Evolutionary conservation across 2,113 vertebrate species (phyloP).

Genomic region (Ardeotis arabs): DNA sequence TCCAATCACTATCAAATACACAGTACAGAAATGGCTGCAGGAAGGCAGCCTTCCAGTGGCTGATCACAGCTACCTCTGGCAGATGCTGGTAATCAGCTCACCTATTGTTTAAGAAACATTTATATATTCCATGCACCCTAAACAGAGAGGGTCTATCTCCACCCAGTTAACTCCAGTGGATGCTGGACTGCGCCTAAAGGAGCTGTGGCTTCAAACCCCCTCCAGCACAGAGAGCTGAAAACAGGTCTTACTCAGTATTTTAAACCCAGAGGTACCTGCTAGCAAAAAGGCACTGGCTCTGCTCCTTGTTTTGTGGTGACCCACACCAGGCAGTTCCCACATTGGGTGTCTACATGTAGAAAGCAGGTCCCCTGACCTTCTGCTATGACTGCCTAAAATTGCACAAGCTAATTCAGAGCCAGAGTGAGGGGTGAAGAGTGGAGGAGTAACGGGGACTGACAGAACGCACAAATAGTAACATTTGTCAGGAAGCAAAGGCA

Average conservation of each 20-base stretch:
- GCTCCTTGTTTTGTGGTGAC: not conserved
- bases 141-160: not conserved
- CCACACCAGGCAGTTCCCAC: not conserved
- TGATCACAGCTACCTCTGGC: not conserved
- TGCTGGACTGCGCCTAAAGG: not conserved
- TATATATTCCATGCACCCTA: not conserved
- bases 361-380: not conserved
- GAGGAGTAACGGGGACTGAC: not conserved
- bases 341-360: not conserved
- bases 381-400: not conserved
- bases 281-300: not conserved
- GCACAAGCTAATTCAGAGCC: not conserved
- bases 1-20: not conserved
- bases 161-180: not conserved
- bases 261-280: not conserved
- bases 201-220: not conserved
- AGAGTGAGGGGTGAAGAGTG: fast-evolving
- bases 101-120: not conserved
- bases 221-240: not conserved
- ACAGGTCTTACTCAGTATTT: not conserved
- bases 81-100: not conserved
- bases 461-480: not conserved
- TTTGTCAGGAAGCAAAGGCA: not conserved
- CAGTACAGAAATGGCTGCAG: not conserved
- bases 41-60: fast-evolving